Base-by-base conservation (phyloP, 2,113 vertebrate species). In the Setophaga petechia region DNA sequence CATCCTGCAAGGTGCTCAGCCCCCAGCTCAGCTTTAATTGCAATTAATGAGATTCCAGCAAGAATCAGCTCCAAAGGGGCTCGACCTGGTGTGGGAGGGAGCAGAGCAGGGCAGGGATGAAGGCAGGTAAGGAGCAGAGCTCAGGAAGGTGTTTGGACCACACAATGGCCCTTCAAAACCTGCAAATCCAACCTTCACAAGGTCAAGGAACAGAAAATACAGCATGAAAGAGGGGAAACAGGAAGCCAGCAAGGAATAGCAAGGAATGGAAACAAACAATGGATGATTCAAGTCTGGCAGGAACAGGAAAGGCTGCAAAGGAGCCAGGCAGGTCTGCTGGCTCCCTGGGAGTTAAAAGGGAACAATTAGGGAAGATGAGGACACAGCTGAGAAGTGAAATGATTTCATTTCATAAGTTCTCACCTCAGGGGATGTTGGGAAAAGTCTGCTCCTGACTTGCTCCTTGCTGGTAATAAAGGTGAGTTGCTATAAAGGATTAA, bases 341-440 rank as follows among this genome's bases (percentile, higher is more conserved):
- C 92, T 94, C 90, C 82, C 90, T 55, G 61, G 92, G 93, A 95
- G 65, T 90, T 92, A 89, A 95, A 94, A 96, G 69, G 87, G 67
- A 95, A 93, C 94, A 96, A 94, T 97, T 96, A 96, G 92, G 82
- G 94, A 90, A 93, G 95, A 95, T 92, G 93, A 96, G 88, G 94
- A 92, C 85, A 92, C 69, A 86, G 92, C 92, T 78, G 93, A 95
- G 93, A 65, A 91, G 90, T 37, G 93, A 95, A 96, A 97, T 93
- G 59, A 93, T 96, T 97, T 94, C 92, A 95, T 97, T 96, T 96
- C 87, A 54, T 83, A 85, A 94, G 94, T 95, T 92, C 94, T 90
- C 85, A 94, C 94, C 94, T 95, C 85, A 9, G 96, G 94, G 94
- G 94, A 91, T 84, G 94, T 86, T 35, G 76, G 90, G 90, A 92